phyloP scores from a whole-genome alignment of 2,113 vertebrate species.

The Hystrix cristata region DNA sequence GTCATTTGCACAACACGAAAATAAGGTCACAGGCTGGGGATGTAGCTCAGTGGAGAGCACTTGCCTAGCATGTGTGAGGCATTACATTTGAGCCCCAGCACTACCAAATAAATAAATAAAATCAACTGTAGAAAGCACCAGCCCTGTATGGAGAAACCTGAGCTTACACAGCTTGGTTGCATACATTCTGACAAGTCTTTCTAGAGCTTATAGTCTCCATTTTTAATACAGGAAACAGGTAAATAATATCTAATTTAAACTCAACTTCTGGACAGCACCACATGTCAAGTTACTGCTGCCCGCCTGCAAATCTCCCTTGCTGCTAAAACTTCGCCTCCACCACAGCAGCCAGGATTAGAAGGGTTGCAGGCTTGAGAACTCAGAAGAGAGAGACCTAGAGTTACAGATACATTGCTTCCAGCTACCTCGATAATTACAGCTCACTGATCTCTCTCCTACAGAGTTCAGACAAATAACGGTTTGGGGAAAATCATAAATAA shows the following conservation, averaged over 20 bases:
- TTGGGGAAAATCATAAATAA: background rate
- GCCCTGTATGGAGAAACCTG: background rate
- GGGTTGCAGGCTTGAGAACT: background rate
- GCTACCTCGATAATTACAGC: background rate
- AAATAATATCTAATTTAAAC: background rate
- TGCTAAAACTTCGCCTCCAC: background rate
- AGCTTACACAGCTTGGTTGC: background rate
- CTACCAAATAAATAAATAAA: background rate
- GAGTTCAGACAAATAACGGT: background rate
- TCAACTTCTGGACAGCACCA: conserved; percentile 11
- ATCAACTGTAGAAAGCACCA: background rate
- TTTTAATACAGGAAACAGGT: conserved; percentile 32
- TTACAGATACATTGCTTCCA: background rate
- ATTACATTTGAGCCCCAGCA: background rate
- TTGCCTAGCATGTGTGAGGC: background rate
- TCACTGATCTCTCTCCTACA: background rate
- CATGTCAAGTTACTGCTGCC: background rate
- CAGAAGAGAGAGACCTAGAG: background rate
- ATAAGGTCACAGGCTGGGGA: background rate
- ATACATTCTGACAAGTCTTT: conserved; percentile 16
- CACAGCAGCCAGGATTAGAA: background rate
- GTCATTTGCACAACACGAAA: conserved; percentile 2
- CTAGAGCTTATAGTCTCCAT: background rate
- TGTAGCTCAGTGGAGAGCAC: background rate
- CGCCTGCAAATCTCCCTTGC: background rate